These are phyloP conservation scores for Callospermophilus lateralis DNA, from an alignment of 2,113 vertebrate species.

Conservation along the genomic window DNA sequence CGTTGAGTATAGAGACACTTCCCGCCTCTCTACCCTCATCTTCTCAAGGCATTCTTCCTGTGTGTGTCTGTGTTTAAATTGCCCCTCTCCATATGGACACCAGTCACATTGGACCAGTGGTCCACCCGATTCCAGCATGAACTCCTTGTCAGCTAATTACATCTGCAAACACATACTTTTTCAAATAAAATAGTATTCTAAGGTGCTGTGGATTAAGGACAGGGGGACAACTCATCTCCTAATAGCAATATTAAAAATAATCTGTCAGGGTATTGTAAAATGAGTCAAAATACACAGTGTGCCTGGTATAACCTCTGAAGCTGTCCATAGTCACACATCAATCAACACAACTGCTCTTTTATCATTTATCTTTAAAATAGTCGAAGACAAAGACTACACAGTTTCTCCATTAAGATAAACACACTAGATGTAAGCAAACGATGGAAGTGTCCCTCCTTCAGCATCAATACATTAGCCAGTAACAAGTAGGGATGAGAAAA, in stretches of 20 bases:
- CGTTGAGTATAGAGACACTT: not conserved
- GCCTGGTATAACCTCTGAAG: fast-evolving
- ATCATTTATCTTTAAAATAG: not conserved
- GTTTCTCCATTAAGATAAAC: not conserved
- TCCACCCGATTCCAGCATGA: fast-evolving
- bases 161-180: not conserved
- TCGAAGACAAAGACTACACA: not conserved
- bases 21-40: not conserved
- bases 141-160: not conserved
- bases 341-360: too few species aligned
- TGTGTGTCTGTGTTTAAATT: not conserved
- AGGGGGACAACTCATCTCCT: not conserved
- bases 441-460: not conserved
- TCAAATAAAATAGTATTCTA: not conserved
- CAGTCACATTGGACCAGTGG: not conserved
- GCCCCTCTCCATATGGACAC: not conserved
- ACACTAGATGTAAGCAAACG: not conserved
- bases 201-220: not conserved
- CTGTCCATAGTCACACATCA: not conserved
- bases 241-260: not conserved
- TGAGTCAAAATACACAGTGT: not conserved
- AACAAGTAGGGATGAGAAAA: not conserved
- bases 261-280: not conserved
- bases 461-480: not conserved
- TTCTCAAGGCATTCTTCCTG: not conserved